A percentile compares a stretch with the other conserved stretches of the same genome.
Evolutionary conservation across 2,113 vertebrate genomes (phyloP).

Genomic region (Calcarius ornatus): DNA sequence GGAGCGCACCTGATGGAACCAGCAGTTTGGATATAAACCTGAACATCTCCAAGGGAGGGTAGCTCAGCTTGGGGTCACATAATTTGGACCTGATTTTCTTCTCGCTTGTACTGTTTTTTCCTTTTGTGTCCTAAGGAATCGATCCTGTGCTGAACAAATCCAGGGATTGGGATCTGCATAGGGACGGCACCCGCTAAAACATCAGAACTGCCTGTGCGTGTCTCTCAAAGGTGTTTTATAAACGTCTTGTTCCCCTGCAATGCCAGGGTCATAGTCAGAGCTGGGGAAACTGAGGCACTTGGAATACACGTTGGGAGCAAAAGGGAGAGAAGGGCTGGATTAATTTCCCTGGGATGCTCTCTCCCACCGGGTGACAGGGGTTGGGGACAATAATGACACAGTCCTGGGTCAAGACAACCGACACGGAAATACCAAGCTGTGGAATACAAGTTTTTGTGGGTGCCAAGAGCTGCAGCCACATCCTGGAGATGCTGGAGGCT

Average conservation of each 20-base stretch:
- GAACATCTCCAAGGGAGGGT: not conserved
- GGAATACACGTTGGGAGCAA: not conserved
- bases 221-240: not conserved
- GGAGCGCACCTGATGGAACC: not conserved
- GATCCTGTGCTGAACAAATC: not conserved
- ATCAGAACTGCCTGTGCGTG: not conserved
- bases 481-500: not conserved
- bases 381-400: not conserved
- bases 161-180: not conserved
- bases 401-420: not conserved
- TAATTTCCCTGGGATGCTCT: not conserved
- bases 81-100: not conserved
- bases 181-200: not conserved
- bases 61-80: not conserved
- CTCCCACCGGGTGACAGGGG: fast-evolving
- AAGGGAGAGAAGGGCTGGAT: not conserved
- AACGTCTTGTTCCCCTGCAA: not conserved
- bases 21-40: not conserved
- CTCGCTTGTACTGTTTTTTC: not conserved
- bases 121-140: not conserved
- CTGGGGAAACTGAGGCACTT: not conserved
- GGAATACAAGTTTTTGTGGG: not conserved
- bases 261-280: not conserved
- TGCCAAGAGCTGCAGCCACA: not conserved
- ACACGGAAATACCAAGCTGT: not conserved